Percentiles rank a stretch among this genome's conserved stretches.
phyloP scores from a whole-genome alignment of 1,140 invertebrate genomes.

The Neocloeon triangulifer region DNA sequence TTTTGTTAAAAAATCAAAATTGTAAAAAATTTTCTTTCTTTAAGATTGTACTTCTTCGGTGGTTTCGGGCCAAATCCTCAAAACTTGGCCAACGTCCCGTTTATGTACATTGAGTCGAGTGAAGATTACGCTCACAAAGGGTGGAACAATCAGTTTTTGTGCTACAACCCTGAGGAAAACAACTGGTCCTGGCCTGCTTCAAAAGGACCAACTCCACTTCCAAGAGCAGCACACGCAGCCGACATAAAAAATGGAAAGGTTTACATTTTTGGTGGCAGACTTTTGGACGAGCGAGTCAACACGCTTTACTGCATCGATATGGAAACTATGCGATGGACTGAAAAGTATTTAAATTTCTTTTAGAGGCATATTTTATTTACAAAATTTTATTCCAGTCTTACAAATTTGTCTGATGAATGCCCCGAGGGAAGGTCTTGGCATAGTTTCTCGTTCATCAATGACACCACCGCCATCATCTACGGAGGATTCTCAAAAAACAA shows the following conservation, averaged over 20 bases:
- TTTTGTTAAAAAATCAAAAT: no score
- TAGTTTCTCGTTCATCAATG: slow-evolving; percentile 15
- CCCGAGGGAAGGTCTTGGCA: slow-evolving; percentile 22
- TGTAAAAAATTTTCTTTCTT: slow-evolving; percentile 8
- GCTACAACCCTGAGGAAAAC: slow-evolving; percentile 14
- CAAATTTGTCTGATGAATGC: slow-evolving; percentile 6
- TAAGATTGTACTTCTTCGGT: slow-evolving; percentile 21
- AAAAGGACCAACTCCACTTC: slow-evolving; percentile 15
- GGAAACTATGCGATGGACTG: slow-evolving; percentile 18
- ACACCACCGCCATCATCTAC: slow-evolving; percentile 17
- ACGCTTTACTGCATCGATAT: slow-evolving; percentile 22
- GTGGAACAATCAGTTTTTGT: slow-evolving; percentile 22
- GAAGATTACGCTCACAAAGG: slow-evolving; percentile 11
- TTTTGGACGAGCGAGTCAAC: slow-evolving; percentile 16
- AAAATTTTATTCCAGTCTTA: slow-evolving; percentile 9
- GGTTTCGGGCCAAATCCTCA: slow-evolving; percentile 17
- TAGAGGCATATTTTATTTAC: slow-evolving; percentile 1
- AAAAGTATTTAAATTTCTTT: slow-evolving; percentile 13
- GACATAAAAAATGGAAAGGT: slow-evolving; percentile 14
- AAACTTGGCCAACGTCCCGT: slow-evolving; percentile 5
- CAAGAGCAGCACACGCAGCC: slow-evolving; percentile 21
- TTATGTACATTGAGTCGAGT: slow-evolving; percentile 8
- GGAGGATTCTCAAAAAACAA: slow-evolving; percentile 16
- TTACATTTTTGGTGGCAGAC: slow-evolving; percentile 24
- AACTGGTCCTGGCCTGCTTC: slow-evolving; percentile 16